Base-by-base conservation (phyloP, 2,888 invertebrate genomes). In the Girardia tigrina region DNA sequence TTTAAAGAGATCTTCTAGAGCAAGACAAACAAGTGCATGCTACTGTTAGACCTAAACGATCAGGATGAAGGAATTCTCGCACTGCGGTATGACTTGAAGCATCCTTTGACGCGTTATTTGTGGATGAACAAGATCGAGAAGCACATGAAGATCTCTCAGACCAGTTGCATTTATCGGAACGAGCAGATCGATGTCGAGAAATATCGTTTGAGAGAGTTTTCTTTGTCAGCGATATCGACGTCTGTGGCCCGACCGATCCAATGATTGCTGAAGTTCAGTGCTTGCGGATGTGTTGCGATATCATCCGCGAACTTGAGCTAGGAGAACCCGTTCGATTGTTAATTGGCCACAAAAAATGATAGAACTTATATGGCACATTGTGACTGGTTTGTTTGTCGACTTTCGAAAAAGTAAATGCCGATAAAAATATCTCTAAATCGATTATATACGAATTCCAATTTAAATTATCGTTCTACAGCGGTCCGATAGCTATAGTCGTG, bases 61-160 rank as follows among this genome's bases (percentile, higher is more conserved):
- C 98, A 98, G 86, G 98, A 97, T 75, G 98, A 98, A 28, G 98
- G 99, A 86, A 90, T 94, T 77, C 87, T 97, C 71, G 92, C 97
- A 0, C 86, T 99, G 78, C 88, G 98, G 78, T 99, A 99, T 85
- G 98, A 99, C 85, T 86, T 99, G 76, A 98, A n/a, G 56, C 56
- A 56, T 56, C 56, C 56, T 12, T n/a, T 56, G n/a, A 56, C 56
- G n/a, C 56, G 56, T 20, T 56, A 56, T 56, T 56, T 56, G n/a
- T 4, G 20, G 4, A 56, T 56, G 56, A 6, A 56, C 56, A 56
- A 56, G 23, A 56, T 56, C 4, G 56, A 56, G 23, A 56, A 56
- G n/a, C 56, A 56, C n/a, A 56, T 56, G 56, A 56, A 56, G 23
- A 56, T 56, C 4, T 56, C 56, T 56, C 56, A 56, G n/a, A 12